Conservation (phyloP, 2,888 invertebrate genomes). For the Furcula furcula region DNA sequence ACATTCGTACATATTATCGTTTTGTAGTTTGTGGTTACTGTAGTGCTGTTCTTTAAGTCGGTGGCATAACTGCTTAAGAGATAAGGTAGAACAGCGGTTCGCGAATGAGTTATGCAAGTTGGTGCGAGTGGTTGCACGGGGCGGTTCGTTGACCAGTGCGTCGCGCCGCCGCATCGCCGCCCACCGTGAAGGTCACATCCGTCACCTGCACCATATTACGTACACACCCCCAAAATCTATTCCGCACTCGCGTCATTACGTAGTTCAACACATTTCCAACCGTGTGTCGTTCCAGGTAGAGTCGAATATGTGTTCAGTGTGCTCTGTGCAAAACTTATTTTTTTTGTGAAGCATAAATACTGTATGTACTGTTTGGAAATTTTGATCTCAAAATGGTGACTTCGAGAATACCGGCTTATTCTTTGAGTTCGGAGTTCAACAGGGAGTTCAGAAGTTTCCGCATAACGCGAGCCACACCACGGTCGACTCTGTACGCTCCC, state of each 20-base stretch:
- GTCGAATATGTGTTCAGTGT: constrained; percentile 78
- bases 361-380: constrained; percentile 60
- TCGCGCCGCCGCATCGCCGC: constrained; percentile 70
- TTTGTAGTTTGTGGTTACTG: constrained; percentile 29
- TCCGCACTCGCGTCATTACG: constrained; percentile 8
- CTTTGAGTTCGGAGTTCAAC: constrained; percentile 83
- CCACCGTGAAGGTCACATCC: constrained; percentile 74
- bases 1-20: constrained; percentile 38
- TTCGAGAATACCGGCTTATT: constrained; percentile 84
- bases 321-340: constrained; percentile 66
- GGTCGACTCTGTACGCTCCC: constrained; percentile 74
- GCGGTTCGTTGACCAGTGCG: constrained; percentile 81
- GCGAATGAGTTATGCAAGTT: constrained; percentile 71
- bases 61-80: constrained; percentile 54
- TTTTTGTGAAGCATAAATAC: constrained; percentile 59
- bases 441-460: constrained; percentile 83
- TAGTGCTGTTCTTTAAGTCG: constrained; percentile 25
- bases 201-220: constrained; percentile 34
- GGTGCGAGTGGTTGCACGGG: constrained; percentile 52
- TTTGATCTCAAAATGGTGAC: constrained; percentile 83
- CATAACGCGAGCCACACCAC: constrained; percentile 76
- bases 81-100: constrained; percentile 51
- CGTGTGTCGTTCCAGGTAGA: constrained; percentile 59
- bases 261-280: constrained; percentile 54
- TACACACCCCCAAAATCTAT: constrained; percentile 8